Evolutionary conservation across 2,888 invertebrate species (phyloP).

Genomic region (Caenorhabditis sp.): DNA sequence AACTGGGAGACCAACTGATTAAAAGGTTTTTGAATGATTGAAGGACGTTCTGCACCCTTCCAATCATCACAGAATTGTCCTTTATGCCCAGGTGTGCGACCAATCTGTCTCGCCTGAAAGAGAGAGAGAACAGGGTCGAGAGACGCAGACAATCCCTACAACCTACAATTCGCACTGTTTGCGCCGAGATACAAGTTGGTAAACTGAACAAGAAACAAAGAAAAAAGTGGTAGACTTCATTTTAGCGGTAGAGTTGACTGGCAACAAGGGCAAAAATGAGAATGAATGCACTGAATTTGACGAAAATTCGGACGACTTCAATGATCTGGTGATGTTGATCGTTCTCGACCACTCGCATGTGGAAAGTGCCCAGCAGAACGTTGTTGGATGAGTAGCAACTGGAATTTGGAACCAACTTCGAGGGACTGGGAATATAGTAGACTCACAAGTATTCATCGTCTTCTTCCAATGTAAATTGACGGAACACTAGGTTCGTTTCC

Average conservation of each 20-base stretch:
- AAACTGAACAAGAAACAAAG: neutral
- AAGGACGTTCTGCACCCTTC: constrained; percentile 1
- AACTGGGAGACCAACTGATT: neutral
- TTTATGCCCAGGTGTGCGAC: too few species aligned
- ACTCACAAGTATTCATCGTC: constrained; percentile 58
- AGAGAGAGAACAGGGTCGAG: neutral
- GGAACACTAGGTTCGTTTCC: constrained; percentile 43
- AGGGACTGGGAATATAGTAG: neutral
- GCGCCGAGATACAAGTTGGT: constrained; percentile 10
- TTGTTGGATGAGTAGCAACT: constrained; percentile 63
- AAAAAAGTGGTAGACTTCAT: constrained; percentile 4
- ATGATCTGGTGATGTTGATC: constrained; percentile 58
- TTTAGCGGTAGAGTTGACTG: constrained; percentile 49
- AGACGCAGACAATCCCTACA: constrained; percentile 44
- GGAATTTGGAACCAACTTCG: too few species aligned
- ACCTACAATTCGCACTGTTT: constrained; percentile 27
- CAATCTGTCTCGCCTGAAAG: too few species aligned
- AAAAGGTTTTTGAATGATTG: neutral
- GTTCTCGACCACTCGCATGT: constrained; percentile 57
- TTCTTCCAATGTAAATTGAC: constrained; percentile 34
- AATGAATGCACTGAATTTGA: constrained; percentile 58
- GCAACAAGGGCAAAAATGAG: constrained; percentile 58
- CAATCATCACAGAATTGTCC: too few species aligned
- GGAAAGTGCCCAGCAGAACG: constrained; percentile 59
- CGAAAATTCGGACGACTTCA: constrained; percentile 53